These are phyloP conservation scores for Otolemur crassicaudatus DNA, from an alignment of 2,797 vertebrate species.

Conservation along the genomic window DNA sequence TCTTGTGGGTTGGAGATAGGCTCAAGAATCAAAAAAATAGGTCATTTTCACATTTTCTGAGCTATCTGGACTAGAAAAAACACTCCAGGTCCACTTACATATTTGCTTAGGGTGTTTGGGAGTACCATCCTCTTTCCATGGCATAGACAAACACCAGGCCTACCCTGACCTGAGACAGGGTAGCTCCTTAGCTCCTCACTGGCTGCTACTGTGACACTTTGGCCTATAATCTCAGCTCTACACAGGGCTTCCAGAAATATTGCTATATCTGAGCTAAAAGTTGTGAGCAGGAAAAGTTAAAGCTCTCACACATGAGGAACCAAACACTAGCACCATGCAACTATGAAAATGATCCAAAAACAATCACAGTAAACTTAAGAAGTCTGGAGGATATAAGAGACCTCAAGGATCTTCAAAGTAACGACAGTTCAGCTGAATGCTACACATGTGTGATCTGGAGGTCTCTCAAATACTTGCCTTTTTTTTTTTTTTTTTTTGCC, in stretches of 20 bases:
- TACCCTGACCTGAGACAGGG: not conserved
- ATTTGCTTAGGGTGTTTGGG: not conserved
- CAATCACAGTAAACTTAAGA: not conserved
- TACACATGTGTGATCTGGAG: not conserved
- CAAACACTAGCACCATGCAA: not conserved
- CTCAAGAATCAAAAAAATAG: slow-evolving; percentile 48
- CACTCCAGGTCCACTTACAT: not conserved
- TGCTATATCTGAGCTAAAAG: slow-evolving; percentile 14
- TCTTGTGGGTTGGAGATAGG: not conserved
- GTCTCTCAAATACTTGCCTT: not conserved
- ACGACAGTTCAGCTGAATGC: not conserved
- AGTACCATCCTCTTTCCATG: not conserved
- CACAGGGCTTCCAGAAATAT: slow-evolving; percentile 68
- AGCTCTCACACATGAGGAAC: not conserved
- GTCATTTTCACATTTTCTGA: slow-evolving; percentile 25
- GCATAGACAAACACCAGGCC: not conserved
- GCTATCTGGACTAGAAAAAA: not conserved
- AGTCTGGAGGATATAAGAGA: not conserved
- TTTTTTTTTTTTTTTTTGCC: not conserved
- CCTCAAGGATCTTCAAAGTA: slow-evolving; percentile 36
- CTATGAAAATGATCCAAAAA: slow-evolving; percentile 22
- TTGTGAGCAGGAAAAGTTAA: not conserved
- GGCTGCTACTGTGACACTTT: not conserved
- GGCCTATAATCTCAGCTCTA: slow-evolving; percentile 46
- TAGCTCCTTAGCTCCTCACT: not conserved